Evolutionary conservation across 2,888 invertebrate genomes (phyloP).

Genomic region (Zaprionus lineosus): DNA sequence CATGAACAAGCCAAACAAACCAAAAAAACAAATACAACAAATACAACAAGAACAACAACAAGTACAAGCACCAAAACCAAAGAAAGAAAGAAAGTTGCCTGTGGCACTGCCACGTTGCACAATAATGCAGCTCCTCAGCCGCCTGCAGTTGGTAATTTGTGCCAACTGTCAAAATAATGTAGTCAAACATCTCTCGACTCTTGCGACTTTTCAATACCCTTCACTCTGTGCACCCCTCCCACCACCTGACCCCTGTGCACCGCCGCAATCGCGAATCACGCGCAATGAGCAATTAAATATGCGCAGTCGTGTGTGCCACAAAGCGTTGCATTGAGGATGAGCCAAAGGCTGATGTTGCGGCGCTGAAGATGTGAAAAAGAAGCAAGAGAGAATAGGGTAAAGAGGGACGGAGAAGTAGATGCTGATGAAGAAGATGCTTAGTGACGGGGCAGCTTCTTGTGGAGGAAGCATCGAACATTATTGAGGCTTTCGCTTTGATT

Average conservation of each 20-base stretch:
- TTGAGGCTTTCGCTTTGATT: slow-evolving; percentile 44
- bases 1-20: no score
- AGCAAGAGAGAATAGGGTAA: no score
- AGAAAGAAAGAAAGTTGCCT: slow-evolving; percentile 57
- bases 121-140: slow-evolving; percentile 10
- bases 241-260: not conserved
- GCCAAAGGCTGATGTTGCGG: slow-evolving; percentile 26
- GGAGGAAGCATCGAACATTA: slow-evolving; percentile 16
- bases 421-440: no score
- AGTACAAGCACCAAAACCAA: not conserved
- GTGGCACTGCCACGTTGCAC: not conserved
- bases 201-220: not conserved
- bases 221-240: no score
- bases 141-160: slow-evolving; percentile 60
- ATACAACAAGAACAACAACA: no score
- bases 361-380: no score
- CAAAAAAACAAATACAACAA: no score
- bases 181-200: slow-evolving; percentile 39
- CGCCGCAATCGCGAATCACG: slow-evolving; percentile 51
- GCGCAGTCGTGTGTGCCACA: slow-evolving; percentile 71
- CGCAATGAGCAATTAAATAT: slow-evolving; percentile 76
- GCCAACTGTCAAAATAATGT: slow-evolving; percentile 70
- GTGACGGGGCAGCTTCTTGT: slow-evolving; percentile 45
- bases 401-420: no score
- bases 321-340: slow-evolving; percentile 35